Conservation (phyloP, 1,140 invertebrate genomes). For the Metopolophium dirhodum region DNA sequence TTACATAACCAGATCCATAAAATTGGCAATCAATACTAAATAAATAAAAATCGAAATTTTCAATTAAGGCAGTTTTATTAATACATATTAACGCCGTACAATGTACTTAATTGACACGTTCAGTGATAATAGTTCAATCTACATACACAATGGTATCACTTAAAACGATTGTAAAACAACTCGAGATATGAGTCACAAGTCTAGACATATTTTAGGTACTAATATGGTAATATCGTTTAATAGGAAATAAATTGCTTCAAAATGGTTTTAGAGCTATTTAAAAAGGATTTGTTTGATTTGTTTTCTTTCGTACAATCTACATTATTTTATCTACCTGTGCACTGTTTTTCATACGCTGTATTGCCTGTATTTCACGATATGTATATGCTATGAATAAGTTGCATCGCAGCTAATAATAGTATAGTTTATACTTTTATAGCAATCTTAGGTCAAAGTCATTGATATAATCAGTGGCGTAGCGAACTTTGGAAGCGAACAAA, state of each 20-base stretch:
- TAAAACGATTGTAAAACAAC: not conserved
- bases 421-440: not conserved
- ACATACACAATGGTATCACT: not conserved
- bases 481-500: too few species aligned
- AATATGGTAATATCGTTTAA: not conserved
- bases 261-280: not conserved
- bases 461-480: not conserved
- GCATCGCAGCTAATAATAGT: too few species aligned
- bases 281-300: not conserved
- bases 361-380: not conserved
- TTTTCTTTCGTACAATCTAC: not conserved
- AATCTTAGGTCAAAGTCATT: conserved; percentile 32
- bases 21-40: too few species aligned
- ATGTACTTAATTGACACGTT: not conserved
- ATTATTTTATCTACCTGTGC: not conserved
- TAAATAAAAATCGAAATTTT: not conserved
- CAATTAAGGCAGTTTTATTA: not conserved
- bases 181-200: not conserved
- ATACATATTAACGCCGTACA: not conserved
- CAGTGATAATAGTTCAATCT: not conserved
- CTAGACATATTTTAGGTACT: not conserved
- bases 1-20: not conserved
- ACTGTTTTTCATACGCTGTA: not conserved
- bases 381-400: not conserved
- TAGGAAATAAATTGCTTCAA: not conserved